A percentile compares a stretch with the other conserved stretches of the same genome.
These are phyloP conservation scores for Seriola rivoliana DNA, from an alignment of 2,113 vertebrate genomes.

Conservation along the genomic window DNA sequence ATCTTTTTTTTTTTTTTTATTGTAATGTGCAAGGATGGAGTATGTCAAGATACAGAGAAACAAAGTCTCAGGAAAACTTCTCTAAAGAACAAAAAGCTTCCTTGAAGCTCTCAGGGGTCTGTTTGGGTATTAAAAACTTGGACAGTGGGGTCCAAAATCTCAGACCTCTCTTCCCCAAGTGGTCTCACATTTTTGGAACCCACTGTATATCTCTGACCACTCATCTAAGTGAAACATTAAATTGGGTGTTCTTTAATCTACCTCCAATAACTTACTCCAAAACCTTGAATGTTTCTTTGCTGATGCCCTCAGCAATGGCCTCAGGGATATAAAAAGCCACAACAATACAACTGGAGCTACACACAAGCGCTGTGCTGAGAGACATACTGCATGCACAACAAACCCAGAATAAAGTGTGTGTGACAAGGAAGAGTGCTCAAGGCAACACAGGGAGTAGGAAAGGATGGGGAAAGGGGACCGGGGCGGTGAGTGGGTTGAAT, in stretches of 20 bases:
- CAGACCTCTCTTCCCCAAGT: too few species aligned
- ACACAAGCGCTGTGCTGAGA: constrained; percentile 12
- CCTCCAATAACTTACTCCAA: constrained; percentile 29
- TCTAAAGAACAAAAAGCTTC: constrained; percentile 13
- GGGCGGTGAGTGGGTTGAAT: constrained; percentile 44
- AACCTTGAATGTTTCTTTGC: constrained; percentile 10
- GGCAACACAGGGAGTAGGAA: constrained; percentile 14
- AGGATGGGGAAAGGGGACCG: background rate
- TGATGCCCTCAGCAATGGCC: background rate
- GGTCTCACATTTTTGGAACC: too few species aligned
- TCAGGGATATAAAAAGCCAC: constrained; percentile 16
- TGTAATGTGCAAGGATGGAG: background rate
- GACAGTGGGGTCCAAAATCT: background rate
- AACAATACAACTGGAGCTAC: constrained; percentile 19
- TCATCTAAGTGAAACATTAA: constrained; percentile 23
- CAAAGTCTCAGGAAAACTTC: constrained; percentile 10
- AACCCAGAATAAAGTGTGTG: constrained; percentile 51
- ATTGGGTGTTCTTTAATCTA: constrained; percentile 37
- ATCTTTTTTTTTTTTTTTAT: background rate
- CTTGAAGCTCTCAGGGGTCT: background rate
- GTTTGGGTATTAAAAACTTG: constrained; percentile 5
- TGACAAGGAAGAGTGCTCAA: constrained; percentile 58
- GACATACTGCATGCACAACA: constrained; percentile 42
- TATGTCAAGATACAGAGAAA: constrained; percentile 6
- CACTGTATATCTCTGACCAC: background rate